Evolutionary conservation across 2,797 vertebrate genomes (phyloP).

Genomic region (Vireo griseus): DNA sequence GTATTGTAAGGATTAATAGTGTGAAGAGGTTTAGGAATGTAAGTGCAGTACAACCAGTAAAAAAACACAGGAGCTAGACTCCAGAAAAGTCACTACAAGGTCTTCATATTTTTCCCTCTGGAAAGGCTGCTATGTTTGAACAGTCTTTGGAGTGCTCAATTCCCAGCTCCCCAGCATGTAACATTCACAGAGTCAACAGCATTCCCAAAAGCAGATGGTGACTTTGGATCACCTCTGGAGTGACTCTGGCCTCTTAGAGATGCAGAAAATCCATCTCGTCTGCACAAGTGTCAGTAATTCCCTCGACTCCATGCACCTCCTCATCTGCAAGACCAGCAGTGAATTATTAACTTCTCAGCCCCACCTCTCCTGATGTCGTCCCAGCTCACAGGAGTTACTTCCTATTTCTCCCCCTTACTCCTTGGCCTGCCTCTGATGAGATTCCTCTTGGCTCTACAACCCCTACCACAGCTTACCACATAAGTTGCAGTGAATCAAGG

Average conservation of each 20-base stretch:
- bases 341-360: not conserved
- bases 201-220: not conserved
- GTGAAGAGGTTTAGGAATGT: not conserved
- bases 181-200: not conserved
- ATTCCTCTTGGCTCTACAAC: not conserved
- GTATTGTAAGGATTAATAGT: not conserved
- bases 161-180: not conserved
- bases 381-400: not conserved
- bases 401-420: not conserved
- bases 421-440: not conserved
- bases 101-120: not conserved
- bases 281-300: not conserved
- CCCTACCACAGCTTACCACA: accelerated
- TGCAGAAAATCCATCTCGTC: not conserved
- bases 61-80: not conserved
- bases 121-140: not conserved
- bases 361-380: not conserved
- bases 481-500: not conserved
- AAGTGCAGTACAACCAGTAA: not conserved
- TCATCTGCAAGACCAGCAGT: not conserved
- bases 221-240: not conserved
- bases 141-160: not conserved
- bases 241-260: not conserved
- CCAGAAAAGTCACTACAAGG: not conserved
- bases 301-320: not conserved